Conservation (phyloP, 2,797 vertebrate species). For the Chloroceryle amazona region DNA sequence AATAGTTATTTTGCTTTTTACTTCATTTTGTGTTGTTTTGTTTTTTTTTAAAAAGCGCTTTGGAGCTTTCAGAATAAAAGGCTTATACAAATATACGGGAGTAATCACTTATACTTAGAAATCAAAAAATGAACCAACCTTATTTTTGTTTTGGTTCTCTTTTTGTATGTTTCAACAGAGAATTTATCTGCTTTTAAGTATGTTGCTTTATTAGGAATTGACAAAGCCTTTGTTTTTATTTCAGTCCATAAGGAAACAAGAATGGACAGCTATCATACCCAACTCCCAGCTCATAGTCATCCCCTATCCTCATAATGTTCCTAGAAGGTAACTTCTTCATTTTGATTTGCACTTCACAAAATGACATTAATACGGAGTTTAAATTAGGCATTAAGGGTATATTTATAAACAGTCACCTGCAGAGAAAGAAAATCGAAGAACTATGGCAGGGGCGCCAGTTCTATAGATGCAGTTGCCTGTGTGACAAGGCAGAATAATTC, state of each 20-base stretch:
- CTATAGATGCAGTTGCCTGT: not conserved
- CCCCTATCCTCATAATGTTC: conserved; percentile 90
- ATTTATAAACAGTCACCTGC: not conserved
- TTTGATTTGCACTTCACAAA: not conserved
- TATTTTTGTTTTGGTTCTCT: not conserved
- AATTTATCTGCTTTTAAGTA: not conserved
- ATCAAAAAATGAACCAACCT: not conserved
- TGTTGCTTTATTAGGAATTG: not conserved
- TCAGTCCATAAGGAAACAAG: conserved; percentile 89
- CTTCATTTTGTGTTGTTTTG: too few species aligned
- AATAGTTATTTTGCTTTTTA: not conserved
- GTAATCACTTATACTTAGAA: not conserved
- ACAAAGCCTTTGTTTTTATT: conserved; percentile 50
- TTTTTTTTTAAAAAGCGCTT: conserved; percentile 2
- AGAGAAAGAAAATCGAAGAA: not conserved
- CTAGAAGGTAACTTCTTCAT: conserved; percentile 87
- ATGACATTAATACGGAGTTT: not conserved
- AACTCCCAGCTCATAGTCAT: conserved; percentile 98
- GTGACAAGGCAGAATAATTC: not conserved
- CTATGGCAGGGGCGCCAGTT: not conserved
- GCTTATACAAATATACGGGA: not conserved
- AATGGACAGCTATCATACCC: conserved; percentile 98
- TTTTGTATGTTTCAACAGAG: not conserved
- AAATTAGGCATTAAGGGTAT: not conserved
- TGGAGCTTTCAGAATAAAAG: not conserved